Evolutionary conservation across 1,140 invertebrate genomes (phyloP).

Genomic region (Melanaphis sacchari): DNA sequence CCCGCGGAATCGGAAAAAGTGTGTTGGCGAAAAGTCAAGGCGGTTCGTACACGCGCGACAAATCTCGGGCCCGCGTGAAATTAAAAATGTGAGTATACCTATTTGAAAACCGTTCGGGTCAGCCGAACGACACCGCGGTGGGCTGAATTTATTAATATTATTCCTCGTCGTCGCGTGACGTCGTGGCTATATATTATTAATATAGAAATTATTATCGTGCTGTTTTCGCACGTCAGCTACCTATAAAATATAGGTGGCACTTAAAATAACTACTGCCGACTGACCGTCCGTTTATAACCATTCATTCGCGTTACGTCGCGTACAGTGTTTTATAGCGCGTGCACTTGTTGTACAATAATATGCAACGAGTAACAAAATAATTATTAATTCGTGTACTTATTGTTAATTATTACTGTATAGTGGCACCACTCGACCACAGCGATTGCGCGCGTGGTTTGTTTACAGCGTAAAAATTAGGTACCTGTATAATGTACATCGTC

Average conservation of each 20-base stretch:
- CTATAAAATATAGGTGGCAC: no score
- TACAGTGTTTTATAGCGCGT: background rate
- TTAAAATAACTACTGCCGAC: background rate
- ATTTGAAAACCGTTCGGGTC: no score
- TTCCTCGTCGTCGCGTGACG: no score
- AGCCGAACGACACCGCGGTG: no score
- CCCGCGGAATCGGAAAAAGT: no score
- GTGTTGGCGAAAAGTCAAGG: background rate
- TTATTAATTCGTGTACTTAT: background rate
- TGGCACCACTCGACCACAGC: background rate
- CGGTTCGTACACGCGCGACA: no score
- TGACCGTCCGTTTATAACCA: background rate
- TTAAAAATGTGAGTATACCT: background rate
- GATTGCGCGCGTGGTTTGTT: background rate
- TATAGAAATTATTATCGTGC: no score
- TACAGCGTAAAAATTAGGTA: background rate
- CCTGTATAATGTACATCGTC: background rate
- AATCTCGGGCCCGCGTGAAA: background rate
- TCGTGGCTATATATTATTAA: no score
- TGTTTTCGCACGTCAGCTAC: no score
- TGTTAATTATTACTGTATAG: background rate
- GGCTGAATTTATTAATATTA: no score
- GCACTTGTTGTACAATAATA: background rate
- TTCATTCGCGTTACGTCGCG: background rate
- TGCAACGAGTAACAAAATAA: background rate